Conservation (phyloP, 2,113 vertebrate genomes). For the Struthio camelus region DNA sequence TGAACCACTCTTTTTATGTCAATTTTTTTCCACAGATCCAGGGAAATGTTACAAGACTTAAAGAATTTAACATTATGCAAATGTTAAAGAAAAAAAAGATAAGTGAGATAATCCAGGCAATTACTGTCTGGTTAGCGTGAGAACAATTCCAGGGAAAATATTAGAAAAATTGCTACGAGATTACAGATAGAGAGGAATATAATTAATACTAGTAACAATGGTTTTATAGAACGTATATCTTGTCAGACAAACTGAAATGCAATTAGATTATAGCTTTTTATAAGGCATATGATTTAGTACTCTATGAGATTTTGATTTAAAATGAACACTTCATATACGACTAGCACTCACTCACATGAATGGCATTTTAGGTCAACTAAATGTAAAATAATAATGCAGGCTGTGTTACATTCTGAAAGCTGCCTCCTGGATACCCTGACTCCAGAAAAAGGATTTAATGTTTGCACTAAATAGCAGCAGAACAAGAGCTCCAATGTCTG, state of each 20-base stretch:
- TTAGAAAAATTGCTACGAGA: neutral
- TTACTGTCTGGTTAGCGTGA: neutral
- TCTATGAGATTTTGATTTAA: neutral
- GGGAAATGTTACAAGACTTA: neutral
- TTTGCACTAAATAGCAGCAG: neutral
- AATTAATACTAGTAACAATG: neutral
- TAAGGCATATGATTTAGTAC: neutral
- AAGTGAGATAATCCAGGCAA: neutral
- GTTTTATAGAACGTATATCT: neutral
- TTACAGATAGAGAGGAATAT: neutral
- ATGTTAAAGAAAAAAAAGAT: neutral
- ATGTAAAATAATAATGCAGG: neutral
- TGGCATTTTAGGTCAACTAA: neutral
- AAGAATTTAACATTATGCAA: neutral
- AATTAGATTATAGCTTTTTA: neutral
- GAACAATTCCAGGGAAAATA: neutral
- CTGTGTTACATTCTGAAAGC: neutral
- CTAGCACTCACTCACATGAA: neutral
- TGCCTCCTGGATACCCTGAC: neutral
- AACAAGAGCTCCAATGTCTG: neutral
- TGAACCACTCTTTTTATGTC: neutral
- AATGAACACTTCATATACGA: neutral
- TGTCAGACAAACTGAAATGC: neutral
- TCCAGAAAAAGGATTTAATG: neutral
- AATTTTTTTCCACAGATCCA: neutral